A percentile compares a stretch with the other conserved stretches of the same genome.
phyloP scores from a whole-genome alignment of 2,797 vertebrate genomes.

The Thunnus albacares region DNA sequence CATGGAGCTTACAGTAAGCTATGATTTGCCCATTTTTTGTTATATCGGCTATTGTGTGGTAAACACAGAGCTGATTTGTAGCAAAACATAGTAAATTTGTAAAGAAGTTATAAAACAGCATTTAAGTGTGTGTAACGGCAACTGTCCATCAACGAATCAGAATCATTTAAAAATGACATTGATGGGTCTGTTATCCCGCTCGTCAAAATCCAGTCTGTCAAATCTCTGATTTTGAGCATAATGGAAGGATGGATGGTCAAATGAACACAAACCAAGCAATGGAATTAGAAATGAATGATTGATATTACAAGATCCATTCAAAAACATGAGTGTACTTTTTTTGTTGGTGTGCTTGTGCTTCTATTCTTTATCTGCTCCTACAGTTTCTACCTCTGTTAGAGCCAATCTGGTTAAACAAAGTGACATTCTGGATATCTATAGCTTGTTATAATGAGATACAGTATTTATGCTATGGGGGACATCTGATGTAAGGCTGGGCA shows the following conservation, averaged over 20 bases:
- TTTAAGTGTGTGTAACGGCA: too few relatives aligned
- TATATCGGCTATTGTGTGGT: background rate
- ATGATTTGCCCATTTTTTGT: background rate
- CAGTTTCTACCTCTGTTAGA: background rate
- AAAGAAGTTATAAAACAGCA: background rate
- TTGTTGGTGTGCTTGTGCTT: background rate
- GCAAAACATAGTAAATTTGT: background rate
- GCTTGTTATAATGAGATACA: background rate
- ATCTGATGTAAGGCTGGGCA: conserved; percentile 12
- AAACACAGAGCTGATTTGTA: background rate
- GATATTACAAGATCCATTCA: too few relatives aligned
- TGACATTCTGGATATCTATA: background rate
- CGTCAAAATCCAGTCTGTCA: background rate
- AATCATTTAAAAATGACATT: background rate
- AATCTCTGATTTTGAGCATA: background rate
- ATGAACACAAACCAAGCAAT: background rate
- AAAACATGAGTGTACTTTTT: background rate
- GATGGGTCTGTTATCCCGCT: background rate
- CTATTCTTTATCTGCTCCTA: background rate
- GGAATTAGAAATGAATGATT: too few relatives aligned
- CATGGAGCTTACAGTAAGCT: background rate
- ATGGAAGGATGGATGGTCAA: background rate
- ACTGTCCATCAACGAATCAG: background rate
- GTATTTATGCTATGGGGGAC: too few relatives aligned
- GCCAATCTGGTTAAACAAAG: background rate